Base-by-base conservation (phyloP, 2,888 invertebrate species). In the Cetonia aurata region DNA sequence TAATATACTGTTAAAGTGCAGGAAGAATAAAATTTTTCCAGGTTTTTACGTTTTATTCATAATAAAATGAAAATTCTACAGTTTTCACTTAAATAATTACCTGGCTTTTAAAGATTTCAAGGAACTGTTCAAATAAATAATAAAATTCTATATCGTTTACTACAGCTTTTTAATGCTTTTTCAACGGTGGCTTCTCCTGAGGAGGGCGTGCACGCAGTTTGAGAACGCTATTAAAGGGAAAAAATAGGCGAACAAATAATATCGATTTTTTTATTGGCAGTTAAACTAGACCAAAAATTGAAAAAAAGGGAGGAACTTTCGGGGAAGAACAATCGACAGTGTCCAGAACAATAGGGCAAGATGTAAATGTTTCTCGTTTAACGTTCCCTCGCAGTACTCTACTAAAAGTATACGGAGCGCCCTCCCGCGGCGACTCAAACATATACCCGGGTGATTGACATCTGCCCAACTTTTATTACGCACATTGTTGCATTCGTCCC, bases 381-480 rank as follows among this genome's bases (percentile, higher is more conserved):
- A 37, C 37, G 55, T 56, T 33, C 31, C 13, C 33, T 33, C 55
- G 25, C 12, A 6, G 31, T 56, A 31, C 55, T 56, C 25, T 10
- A 15, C 48, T 48, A 19, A 37, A 37, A 52, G 52, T 19, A 25
- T 52, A 52, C 25, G 52, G 9, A 52, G 52, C 52, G 52, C 52
- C 52, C 60, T 60, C 60, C 60, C 46, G 60, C 46, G 60, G 60
- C 31, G 60, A 46, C 60, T 13, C 60, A 25, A 60, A 60, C 17
- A 60, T 44, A 60, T 60, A 60, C 46, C 60, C 60, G 67, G 55
- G 67, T 67, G 67, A 67, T 67, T 67, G 67, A 67, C 67, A 67
- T 67, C 67, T 67, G 67, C 67, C 67, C 53, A 62, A 67, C 53
- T 67, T 67, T 67, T 67, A 67, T 67, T 67, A 67, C 67, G 67